Base-by-base conservation (phyloP, 1,140 invertebrate genomes). In the Elysia chlorotica region DNA sequence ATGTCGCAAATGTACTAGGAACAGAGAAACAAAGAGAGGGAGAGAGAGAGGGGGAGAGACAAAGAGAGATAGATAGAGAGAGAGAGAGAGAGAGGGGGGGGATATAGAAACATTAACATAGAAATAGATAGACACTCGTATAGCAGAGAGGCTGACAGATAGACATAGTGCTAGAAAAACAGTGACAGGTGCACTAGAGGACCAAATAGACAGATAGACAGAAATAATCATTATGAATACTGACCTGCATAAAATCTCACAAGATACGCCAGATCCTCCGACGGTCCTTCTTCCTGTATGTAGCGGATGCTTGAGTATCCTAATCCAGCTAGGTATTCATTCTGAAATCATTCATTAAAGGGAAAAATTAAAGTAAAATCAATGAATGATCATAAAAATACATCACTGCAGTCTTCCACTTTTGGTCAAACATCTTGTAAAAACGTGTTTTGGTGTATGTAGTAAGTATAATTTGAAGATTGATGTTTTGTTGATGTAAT, bases 221-320 rank as follows among this genome's bases (percentile, higher is more conserved):
- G 23, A 59, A 25, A 10, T n/a, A 25, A 59, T 28, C 19, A 28
- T 59, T 59, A n/a, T 10, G 28, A 14, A 25, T 17, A 48, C 76
- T 76, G 72, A 87, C 87, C 87, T 76, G 85, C 78, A 78, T 87
- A 87, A 56, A 87, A 88, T 69, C 83, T 82, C 63, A 87, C 79
- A n/a, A 87, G 79, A 73, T 80, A 87, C 25, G 71, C 62, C 4
- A 87, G 72, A 56, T 86, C 81, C 48, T 81, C 74, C 30, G 76
- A 76, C 10, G 76, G 63, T 6, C 87, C 86, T 69, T 86, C 82
- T 73, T 86, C 80, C 71, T 88, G 87, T 14, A 87, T 85, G 31
- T 83, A 79, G 28, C 72, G 74, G 2, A 81, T 75, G 72, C 87
- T 82, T 23, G 74, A 77, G 74, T 85, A 87, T 2, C 87, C 87